Evolutionary conservation across 1,140 invertebrate genomes (phyloP).

Genomic region (Episyrphus balteatus): DNA sequence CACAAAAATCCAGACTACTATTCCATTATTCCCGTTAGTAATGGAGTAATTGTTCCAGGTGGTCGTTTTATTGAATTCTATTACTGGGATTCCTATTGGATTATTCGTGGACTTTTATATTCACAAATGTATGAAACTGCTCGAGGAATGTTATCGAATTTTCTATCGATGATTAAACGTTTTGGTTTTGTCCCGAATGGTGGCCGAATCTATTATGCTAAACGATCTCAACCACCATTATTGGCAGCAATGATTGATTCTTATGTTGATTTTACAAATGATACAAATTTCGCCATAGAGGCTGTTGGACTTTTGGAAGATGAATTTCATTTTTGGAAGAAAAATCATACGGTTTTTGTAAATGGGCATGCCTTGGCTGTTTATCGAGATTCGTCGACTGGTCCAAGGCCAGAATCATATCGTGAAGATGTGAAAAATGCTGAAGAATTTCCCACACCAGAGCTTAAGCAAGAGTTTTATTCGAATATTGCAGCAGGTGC

Average conservation of each 20-base stretch:
- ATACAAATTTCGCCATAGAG: conserved; percentile 53
- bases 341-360: conserved; percentile 50
- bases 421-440: conserved; percentile 52
- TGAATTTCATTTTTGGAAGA: conserved; percentile 68
- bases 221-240: conserved; percentile 70
- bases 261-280: conserved; percentile 55
- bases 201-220: conserved; percentile 68
- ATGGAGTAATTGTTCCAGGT: conserved; percentile 82
- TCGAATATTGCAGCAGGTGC: conserved; percentile 71
- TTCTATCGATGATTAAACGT: conserved; percentile 58
- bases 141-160: conserved; percentile 66
- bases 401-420: conserved; percentile 76
- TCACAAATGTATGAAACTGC: conserved; percentile 69
- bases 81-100: conserved; percentile 91
- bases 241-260: conserved; percentile 71
- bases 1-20: conserved; percentile 52
- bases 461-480: conserved; percentile 60
- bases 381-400: conserved; percentile 55
- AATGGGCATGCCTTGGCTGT: conserved; percentile 50
- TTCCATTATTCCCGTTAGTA: conserved; percentile 72
- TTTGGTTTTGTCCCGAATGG: conserved; percentile 79
- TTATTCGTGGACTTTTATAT: conserved; percentile 65
- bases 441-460: conserved; percentile 42
- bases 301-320: conserved; percentile 59
- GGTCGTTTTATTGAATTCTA: conserved; percentile 83